Base-by-base conservation (phyloP, 2,888 invertebrate species). In the Pandemis corylana region DNA sequence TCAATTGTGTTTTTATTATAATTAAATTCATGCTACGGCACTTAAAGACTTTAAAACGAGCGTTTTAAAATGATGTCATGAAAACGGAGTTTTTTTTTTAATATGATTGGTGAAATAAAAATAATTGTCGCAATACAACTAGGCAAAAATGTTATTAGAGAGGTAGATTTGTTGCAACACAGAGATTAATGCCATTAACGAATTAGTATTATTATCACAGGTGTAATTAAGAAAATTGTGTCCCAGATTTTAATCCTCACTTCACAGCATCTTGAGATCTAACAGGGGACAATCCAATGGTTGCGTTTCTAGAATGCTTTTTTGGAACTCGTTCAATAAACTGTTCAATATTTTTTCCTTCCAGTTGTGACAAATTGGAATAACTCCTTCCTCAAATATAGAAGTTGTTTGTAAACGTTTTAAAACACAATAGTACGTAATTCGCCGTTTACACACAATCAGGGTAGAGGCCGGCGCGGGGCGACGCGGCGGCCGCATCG, bases 391-490 rank as follows among this genome's bases (percentile, higher is more conserved):
- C 61, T 42, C 15, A 51, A 66, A 51, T 28, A 69, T 68, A 59
- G 59, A 12, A 59, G 59, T 64, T 59, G 68, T 73, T 74, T 61
- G 74, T 69, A 69, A 61, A 74, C 69, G 65, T 69, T 73, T 74
- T 74, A 74, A 74, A 74, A 69, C 68, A 69, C 64, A 74, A 65
- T 74, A 59, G 69, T 61, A 69, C 59, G 65, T 74, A 74, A 74
- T 74, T 69, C 69, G 49, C 72, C 68, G 72, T 68, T 73, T 73
- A 74, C 69, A 74, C 74, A 74, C 64, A 64, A 74, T 74, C 68
- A 74, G 59, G 74, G 73, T 64, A 64, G 73, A 59, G 20, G 51
- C 20, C 28, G 64, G 46, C 15, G 66, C n/a, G 66, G 49, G 64
- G 46, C 64, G 64, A 44, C 64, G 64, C 62, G 65, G 71, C 20